Base-by-base conservation (phyloP, 2,888 invertebrate species). In the Diaphora mendica region DNA sequence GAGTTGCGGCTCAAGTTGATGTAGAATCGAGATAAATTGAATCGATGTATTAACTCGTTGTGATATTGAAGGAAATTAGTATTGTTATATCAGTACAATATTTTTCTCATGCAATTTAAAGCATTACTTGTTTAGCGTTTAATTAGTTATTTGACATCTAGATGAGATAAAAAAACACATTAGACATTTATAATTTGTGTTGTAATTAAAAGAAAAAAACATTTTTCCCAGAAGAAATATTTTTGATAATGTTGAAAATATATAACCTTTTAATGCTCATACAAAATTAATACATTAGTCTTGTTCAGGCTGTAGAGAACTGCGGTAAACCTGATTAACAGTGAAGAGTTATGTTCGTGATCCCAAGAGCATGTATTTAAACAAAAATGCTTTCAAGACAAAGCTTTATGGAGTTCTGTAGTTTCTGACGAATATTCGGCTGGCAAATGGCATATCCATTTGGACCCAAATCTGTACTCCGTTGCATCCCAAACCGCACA, bases 11-110 rank as follows among this genome's bases (percentile, higher is more conserved):
- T 78, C 68, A 75, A 67, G 78, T 59, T 75, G 82, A 83, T 82
- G 71, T 71, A 64, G 75, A 74, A 77, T 78, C 73, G 76, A 85
- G 85, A 86, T 88, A 85, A 85, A 79, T 81, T 75, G 74, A 82
- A 83, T 82, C 79, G 83, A 81, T 78, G 71, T 80, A 77, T 79
- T 79, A 75, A 80, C 78, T 77, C 71, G 72, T 74, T 82, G 30
- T 30, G 23, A 64, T 77, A 76, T 73, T 78, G 64, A 70, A 73
- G 74, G 64, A 71, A 80, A 76, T 76, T 71, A 64, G 39, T 72
- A 30, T 65, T 77, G 15, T 39, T 68, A 75, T 73, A 69, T 62
- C 64, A n/a, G 44, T 44, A 44, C 11, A 48, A 62, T 44, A 62
- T 67, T 48, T 66, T 30, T 23, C 26, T 69, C 26, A 62, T 69